Percentiles rank a stretch among this genome's conserved stretches.
Evolutionary conservation across 2,888 invertebrate species (phyloP).

Genomic region (Nebria brevicollis): DNA sequence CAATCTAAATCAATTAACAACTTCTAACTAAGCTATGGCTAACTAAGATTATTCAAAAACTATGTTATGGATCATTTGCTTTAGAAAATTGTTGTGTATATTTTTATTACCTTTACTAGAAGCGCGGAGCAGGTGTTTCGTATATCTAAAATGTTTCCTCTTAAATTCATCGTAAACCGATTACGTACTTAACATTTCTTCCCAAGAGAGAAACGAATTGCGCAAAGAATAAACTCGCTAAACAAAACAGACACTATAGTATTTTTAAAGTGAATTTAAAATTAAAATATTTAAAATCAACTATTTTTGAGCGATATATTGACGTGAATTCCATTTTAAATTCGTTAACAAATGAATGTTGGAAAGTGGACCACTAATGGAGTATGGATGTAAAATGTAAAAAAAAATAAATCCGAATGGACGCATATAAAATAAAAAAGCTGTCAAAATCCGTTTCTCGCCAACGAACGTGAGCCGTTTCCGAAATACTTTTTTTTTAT

Average conservation of each 20-base stretch:
- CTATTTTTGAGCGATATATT: background rate
- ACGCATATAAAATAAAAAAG: conserved; percentile 29
- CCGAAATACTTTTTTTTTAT: conserved; percentile 29
- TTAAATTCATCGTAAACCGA: conserved; percentile 36
- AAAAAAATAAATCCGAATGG: conserved; percentile 20
- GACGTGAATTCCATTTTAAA: conserved; percentile 35
- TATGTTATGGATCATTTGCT: background rate
- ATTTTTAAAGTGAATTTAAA: conserved; percentile 16
- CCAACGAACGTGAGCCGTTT: conserved; percentile 13
- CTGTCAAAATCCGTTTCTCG: conserved; percentile 33
- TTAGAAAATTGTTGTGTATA: background rate
- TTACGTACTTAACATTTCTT: conserved; percentile 27
- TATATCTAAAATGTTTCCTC: conserved; percentile 11
- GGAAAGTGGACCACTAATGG: conserved; percentile 35
- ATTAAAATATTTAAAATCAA: background rate
- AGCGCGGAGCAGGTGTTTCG: conserved; percentile 25
- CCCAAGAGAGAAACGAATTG: conserved; percentile 3
- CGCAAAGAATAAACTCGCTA: background rate
- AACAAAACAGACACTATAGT: background rate
- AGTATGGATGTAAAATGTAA: conserved; percentile 43
- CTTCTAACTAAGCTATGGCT: too few relatives aligned
- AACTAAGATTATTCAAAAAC: too few relatives aligned
- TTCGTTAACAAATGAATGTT: conserved; percentile 33
- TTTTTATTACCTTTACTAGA: background rate
- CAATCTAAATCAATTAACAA: too few relatives aligned